A percentile compares a stretch with the other conserved stretches of the same genome.
These are phyloP conservation scores for Agrypnus murinus DNA, from an alignment of 2,888 invertebrate genomes.

Conservation along the genomic window DNA sequence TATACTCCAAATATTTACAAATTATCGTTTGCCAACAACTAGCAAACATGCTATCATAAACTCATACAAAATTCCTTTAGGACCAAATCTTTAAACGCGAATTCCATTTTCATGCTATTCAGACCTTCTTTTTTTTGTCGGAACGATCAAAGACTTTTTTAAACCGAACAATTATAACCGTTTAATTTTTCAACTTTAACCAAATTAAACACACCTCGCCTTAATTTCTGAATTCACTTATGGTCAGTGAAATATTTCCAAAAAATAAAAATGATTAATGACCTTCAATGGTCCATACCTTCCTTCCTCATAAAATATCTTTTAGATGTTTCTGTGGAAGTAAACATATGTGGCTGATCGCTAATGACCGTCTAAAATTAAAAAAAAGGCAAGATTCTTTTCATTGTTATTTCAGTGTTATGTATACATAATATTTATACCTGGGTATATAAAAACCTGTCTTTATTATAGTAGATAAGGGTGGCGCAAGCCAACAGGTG, in stretches of 20 bases:
- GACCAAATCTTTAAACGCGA: no score
- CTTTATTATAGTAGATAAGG: constrained; percentile 40
- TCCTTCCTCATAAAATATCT: no score
- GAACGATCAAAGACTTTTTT: not conserved
- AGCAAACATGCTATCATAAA: no score
- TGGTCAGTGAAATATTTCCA: not conserved
- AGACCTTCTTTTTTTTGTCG: not conserved
- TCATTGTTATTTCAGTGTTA: not conserved
- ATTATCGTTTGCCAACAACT: no score
- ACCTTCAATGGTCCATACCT: no score
- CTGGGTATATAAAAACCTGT: constrained; percentile 40
- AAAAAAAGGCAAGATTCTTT: constrained; percentile 8
- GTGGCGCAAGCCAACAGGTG: constrained; percentile 47
- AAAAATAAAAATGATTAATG: constrained; percentile 16
- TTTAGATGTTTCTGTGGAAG: no score
- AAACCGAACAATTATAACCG: not conserved
- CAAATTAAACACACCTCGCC: not conserved
- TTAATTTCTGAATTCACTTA: not conserved
- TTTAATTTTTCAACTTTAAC: not conserved
- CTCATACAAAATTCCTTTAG: no score
- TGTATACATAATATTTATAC: constrained; percentile 20
- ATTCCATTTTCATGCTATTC: no score
- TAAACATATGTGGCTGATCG: constrained; percentile 4
- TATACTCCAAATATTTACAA: no score
- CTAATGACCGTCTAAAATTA: constrained; percentile 30